These are phyloP conservation scores for Muscicapa adusta DNA, from an alignment of 2,113 vertebrate genomes.

Conservation along the genomic window DNA sequence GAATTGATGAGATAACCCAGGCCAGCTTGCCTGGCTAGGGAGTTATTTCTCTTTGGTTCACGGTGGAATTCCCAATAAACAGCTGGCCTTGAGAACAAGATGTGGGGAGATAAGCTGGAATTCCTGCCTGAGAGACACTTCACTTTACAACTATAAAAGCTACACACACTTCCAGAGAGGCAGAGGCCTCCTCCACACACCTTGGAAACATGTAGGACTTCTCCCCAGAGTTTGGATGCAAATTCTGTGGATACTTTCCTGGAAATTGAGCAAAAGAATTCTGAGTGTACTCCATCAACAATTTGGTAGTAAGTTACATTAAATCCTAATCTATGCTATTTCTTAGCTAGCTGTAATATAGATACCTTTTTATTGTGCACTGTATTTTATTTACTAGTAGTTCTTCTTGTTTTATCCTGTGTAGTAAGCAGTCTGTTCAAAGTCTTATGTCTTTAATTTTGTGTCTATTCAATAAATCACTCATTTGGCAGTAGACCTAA, in stretches of 20 bases:
- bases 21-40: background rate
- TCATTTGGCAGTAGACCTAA: background rate
- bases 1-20: background rate
- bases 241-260: background rate
- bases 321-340: background rate
- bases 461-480: background rate
- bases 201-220: background rate
- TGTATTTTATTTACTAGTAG: background rate
- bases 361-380: background rate
- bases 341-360: background rate
- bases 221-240: fast-evolving
- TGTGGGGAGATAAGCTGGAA: background rate
- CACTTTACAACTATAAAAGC: background rate
- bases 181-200: background rate
- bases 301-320: background rate
- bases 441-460: background rate
- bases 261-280: background rate
- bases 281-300: background rate
- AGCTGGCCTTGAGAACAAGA: background rate
- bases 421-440: background rate
- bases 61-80: background rate
- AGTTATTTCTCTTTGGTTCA: background rate
- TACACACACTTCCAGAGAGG: background rate
- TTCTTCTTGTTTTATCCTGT: background rate
- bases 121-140: background rate